These are phyloP conservation scores for Holothuria leucospilota DNA, from an alignment of 53 echinoderm and acorn worm genomes.

Conservation along the genomic window DNA sequence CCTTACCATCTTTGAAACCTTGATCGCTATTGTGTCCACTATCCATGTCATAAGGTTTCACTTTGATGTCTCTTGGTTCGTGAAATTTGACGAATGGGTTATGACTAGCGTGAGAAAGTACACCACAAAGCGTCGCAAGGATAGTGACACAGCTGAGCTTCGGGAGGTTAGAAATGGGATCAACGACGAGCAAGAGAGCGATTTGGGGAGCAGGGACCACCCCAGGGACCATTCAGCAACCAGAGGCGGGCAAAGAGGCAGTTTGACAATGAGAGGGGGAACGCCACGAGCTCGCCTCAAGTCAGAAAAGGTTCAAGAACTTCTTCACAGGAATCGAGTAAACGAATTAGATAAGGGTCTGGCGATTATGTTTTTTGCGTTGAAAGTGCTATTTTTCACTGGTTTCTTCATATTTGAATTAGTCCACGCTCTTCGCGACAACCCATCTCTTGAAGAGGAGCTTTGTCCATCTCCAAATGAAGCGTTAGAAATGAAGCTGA, in stretches of 20 bases:
- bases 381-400: neutral
- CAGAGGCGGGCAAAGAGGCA: too few species aligned
- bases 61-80: neutral
- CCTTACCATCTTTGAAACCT: neutral
- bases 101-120: conserved; percentile 2
- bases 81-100: conserved; percentile 1
- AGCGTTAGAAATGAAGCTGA: too few species aligned
- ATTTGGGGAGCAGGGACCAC: too few species aligned
- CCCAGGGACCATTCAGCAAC: too few species aligned
- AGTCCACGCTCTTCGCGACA: neutral
- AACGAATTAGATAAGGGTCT: neutral
- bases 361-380: neutral
- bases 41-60: neutral
- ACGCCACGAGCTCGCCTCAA: neutral
- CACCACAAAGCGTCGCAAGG: neutral
- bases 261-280: neutral
- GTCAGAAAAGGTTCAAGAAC: neutral
- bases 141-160: too few species aligned
- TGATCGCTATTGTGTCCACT: neutral
- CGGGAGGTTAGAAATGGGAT: too few species aligned
- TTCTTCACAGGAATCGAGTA: neutral
- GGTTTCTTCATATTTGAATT: neutral
- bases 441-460: neutral
- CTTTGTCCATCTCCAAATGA: too few species aligned
- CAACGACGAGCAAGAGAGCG: too few species aligned